A percentile compares a stretch with the other conserved stretches of the same genome.
These are phyloP conservation scores for Nomada ruficornis DNA, from an alignment of 2,888 invertebrate species.

Conservation along the genomic window DNA sequence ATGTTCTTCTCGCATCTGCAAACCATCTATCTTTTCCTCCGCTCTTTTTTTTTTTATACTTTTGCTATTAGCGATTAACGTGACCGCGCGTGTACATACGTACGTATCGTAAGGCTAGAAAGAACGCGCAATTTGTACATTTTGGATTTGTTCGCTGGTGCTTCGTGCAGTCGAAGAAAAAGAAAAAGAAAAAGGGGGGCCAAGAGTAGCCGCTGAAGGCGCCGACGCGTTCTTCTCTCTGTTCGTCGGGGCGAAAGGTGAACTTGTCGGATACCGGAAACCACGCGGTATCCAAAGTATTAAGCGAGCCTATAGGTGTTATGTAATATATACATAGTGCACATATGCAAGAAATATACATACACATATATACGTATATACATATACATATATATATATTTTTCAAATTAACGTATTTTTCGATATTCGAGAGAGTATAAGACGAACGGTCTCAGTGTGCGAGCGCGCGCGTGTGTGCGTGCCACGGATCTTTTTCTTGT, in stretches of 20 bases:
- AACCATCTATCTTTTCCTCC: constrained; percentile 18
- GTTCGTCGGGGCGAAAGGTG: constrained; percentile 14
- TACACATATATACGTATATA: constrained; percentile 61
- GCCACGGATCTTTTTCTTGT: constrained; percentile 29
- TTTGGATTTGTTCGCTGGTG: constrained; percentile 25
- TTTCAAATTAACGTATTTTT: constrained; percentile 74
- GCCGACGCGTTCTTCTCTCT: constrained; percentile 5
- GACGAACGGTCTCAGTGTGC: constrained; percentile 24
- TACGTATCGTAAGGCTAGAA: constrained; percentile 30
- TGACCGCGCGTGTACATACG: constrained; percentile 56
- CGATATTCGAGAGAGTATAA: constrained; percentile 66
- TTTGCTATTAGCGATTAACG: constrained; percentile 60
- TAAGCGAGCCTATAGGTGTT: constrained; percentile 75
- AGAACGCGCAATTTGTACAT: constrained; percentile 18
- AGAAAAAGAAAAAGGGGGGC: background rate
- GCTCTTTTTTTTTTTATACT: constrained; percentile 54
- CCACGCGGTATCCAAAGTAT: constrained; percentile 67
- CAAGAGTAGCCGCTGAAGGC: background rate
- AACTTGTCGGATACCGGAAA: constrained; percentile 37
- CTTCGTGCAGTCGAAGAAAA: constrained; percentile 18
- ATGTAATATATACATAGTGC: constrained; percentile 71
- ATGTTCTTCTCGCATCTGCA: background rate
- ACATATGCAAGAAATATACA: constrained; percentile 63
- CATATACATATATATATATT: constrained; percentile 66
- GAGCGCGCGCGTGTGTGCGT: background rate